Percentiles rank a stretch among this genome's conserved stretches.
phyloP scores from a whole-genome alignment of 2,113 vertebrate species.

The Pao palembangensis region DNA sequence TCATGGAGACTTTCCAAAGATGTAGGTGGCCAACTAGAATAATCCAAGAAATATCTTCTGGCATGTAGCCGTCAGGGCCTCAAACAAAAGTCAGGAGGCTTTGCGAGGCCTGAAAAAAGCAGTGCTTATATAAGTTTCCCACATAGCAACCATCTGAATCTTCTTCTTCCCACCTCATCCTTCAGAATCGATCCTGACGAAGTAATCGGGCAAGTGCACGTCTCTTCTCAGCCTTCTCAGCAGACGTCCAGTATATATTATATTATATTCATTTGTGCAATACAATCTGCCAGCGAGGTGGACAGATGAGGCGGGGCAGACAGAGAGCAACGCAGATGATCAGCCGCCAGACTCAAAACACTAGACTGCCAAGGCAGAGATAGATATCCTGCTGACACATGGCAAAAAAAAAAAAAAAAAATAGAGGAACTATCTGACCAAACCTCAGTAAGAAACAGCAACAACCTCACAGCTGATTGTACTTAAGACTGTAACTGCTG shows the following conservation, averaged over 20 bases:
- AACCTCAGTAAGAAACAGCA: constrained; percentile 17
- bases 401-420: constrained; percentile 18
- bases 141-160: constrained; percentile 19
- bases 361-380: constrained; percentile 56
- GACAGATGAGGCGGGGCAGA: constrained; percentile 4
- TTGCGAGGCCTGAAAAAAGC: constrained; percentile 21
- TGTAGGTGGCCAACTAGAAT: constrained; percentile 9
- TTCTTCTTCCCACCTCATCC: neutral
- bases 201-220: neutral
- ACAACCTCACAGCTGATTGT: constrained; percentile 6
- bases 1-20: constrained; percentile 10
- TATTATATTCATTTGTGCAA: neutral
- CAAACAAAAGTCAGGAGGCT: constrained; percentile 12
- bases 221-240: neutral
- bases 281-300: neutral
- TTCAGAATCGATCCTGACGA: neutral
- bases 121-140: constrained; percentile 25
- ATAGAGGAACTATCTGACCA: constrained; percentile 38
- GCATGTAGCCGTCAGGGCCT: constrained; percentile 3
- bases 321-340: constrained; percentile 10
- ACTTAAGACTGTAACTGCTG: neutral
- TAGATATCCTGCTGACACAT: constrained; percentile 52
- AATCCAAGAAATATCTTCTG: constrained; percentile 18
- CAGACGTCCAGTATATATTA: neutral
- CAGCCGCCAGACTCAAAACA: constrained; percentile 13